Base-by-base conservation (phyloP, 1,140 invertebrate species). In the Paralvinella palmiformis region DNA sequence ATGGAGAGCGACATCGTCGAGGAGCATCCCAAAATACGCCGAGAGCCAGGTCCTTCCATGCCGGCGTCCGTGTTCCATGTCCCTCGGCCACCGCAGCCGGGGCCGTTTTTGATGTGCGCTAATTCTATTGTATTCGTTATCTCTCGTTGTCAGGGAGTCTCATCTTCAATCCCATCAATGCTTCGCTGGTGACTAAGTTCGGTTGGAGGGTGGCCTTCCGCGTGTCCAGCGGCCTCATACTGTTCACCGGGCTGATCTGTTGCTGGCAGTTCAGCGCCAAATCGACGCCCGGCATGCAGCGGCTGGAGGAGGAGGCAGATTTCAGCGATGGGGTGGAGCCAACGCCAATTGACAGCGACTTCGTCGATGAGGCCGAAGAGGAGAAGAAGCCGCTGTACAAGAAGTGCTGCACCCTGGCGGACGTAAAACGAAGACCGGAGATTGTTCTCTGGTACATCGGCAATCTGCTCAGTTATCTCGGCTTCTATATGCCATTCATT, bases 401-500 rank as follows among this genome's bases (percentile, higher is more conserved):
- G 1, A 52, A 29, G 1, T 58, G 55, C 29, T 67, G 52, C 36
- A 59, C 60, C 31, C 53, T 53, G 36, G 15, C 10, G 27, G 64
- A 58, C 15, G 20, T 69, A 2, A 53, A 29, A 6, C 22, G 59
- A 45, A 56, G 63, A 50, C 68, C 68, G 3, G 68, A 69, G 45
- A 69, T 68, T n/a, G 31, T 68, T 17, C 56, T 69, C 6, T 69
- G 68, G 68, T 61, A 65, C 59, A 20, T 69, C 27, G 68, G 62
- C 64, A 69, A 68, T 48, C 20, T 50, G 29, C 44, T 69, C 53
- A 63, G 59, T 31, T 69, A 67, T 44, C 37, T 69, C 5, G 58
- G 65, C 6, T 69, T 68, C 61, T 68, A 58, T 53, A 69, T 69
- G 68, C 68, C 68, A 44, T 69, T 69, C 56, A 27, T 69, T 6